phyloP scores from a whole-genome alignment of 2,888 invertebrate genomes.

The Macrophya annulata region DNA sequence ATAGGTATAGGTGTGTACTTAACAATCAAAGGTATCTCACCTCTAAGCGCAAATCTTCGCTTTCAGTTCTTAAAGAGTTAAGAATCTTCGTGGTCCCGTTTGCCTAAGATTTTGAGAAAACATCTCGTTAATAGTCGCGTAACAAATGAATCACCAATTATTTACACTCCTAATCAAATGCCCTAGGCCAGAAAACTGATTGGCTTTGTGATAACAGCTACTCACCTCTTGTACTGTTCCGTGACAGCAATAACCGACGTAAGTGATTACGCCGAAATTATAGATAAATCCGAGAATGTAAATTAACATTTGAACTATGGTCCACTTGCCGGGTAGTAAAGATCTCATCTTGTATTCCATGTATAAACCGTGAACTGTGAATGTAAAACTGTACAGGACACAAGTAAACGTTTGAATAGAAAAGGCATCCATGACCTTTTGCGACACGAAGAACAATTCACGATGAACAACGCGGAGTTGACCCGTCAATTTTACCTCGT shows the following conservation, averaged over 20 bases:
- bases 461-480: constrained; percentile 37
- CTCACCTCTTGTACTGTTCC: constrained; percentile 19
- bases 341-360: background rate
- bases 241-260: constrained; percentile 35
- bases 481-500: constrained; percentile 4
- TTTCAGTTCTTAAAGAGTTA: constrained; percentile 20
- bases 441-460: constrained; percentile 32
- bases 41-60: constrained; percentile 20
- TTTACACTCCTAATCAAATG: background rate
- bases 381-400: background rate
- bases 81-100: constrained; percentile 34
- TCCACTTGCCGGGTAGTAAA: background rate
- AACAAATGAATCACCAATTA: background rate
- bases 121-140: background rate
- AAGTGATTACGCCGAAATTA: background rate
- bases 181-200: background rate
- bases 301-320: background rate
- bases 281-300: background rate
- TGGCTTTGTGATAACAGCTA: background rate
- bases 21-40: background rate
- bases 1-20: background rate
- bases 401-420: background rate
- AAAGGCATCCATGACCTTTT: constrained; percentile 25
- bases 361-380: background rate
- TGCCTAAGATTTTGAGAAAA: constrained; percentile 5